phyloP scores from a whole-genome alignment of 2,797 vertebrate genomes.

The Argentina silus region DNA sequence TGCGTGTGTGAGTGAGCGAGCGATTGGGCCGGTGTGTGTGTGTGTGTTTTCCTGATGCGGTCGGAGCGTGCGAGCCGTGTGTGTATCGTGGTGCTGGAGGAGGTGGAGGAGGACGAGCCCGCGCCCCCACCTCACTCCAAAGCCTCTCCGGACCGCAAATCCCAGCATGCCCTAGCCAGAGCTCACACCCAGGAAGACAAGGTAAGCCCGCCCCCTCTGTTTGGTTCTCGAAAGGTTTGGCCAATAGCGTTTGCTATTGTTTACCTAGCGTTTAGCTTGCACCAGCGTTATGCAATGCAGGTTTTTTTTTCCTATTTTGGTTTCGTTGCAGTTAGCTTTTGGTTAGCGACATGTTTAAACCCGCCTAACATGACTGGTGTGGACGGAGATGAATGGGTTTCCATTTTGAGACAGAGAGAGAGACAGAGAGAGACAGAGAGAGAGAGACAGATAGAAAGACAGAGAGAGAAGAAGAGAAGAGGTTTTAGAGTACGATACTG shows the following conservation, averaged over 20 bases:
- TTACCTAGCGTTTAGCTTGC: not conserved
- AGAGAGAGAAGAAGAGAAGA: too few relatives aligned
- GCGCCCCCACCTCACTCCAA: conserved; percentile 80
- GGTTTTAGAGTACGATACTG: too few relatives aligned
- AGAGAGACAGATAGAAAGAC: too few relatives aligned
- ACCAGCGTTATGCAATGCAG: not conserved
- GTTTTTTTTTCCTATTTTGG: too few relatives aligned
- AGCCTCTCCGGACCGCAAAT: conserved; percentile 59
- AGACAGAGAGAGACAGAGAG: too few relatives aligned
- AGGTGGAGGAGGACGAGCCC: conserved; percentile 95
- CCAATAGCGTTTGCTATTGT: not conserved
- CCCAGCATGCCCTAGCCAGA: conserved; percentile 59
- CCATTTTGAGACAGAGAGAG: too few relatives aligned
- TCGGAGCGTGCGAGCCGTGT: conserved; percentile 95
- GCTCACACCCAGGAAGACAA: conserved; percentile 66
- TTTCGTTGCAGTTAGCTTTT: too few relatives aligned
- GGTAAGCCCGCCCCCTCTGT: conserved; percentile 58
- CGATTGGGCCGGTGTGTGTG: not conserved
- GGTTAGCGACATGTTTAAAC: too few relatives aligned
- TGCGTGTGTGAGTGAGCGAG: too few relatives aligned
- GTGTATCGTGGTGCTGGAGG: conserved; percentile 99
- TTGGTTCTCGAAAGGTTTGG: too few relatives aligned
- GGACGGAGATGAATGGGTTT: too few relatives aligned
- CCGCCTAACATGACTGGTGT: too few relatives aligned
- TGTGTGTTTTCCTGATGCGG: conserved; percentile 67